Evolutionary conservation across 2,797 vertebrate genomes (phyloP).

Genomic region (Moxostoma hubbsi): DNA sequence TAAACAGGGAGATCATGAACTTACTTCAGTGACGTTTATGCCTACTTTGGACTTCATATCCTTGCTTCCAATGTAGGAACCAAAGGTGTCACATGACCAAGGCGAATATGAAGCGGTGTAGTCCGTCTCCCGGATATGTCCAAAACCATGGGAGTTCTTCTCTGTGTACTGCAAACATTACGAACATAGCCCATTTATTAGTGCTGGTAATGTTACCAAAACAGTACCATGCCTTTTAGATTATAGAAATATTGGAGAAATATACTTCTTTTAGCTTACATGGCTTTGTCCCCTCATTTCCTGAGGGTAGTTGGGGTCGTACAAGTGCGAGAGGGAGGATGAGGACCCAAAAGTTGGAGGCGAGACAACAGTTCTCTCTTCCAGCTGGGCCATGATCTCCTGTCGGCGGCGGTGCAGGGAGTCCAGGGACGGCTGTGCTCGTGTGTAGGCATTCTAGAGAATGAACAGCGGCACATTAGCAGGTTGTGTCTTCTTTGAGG

Average conservation of each 20-base stretch:
- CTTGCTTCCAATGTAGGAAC: constrained; percentile 98
- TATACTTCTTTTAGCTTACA: constrained; percentile 31
- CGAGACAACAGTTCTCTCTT: constrained; percentile 94
- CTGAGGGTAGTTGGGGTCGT: constrained; percentile 87
- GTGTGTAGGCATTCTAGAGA: constrained; percentile 77
- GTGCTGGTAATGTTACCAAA: not conserved
- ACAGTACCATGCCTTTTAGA: not conserved
- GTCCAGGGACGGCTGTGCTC: constrained; percentile 88
- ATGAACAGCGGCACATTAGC: not conserved
- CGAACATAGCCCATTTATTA: not conserved
- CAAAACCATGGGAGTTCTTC: constrained; percentile 87
- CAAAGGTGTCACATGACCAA: constrained; percentile 98
- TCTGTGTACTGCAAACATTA: constrained; percentile 84
- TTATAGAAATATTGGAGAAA: too few relatives aligned
- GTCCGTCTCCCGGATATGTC: constrained; percentile 89
- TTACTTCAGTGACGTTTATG: constrained; percentile 90
- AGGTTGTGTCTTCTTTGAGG: too few relatives aligned
- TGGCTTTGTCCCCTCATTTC: constrained; percentile 78
- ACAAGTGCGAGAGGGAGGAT: constrained; percentile 87
- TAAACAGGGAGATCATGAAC: constrained; percentile 52
- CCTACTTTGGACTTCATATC: constrained; percentile 97
- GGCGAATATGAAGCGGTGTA: constrained; percentile 94
- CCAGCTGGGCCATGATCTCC: constrained; percentile 95
- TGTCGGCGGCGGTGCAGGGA: constrained; percentile 92
- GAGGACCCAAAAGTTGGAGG: constrained; percentile 93